Percentiles rank a stretch among this genome's conserved stretches.
Conservation (phyloP, 2,888 invertebrate genomes). For the Cyclophora albipunctata region DNA sequence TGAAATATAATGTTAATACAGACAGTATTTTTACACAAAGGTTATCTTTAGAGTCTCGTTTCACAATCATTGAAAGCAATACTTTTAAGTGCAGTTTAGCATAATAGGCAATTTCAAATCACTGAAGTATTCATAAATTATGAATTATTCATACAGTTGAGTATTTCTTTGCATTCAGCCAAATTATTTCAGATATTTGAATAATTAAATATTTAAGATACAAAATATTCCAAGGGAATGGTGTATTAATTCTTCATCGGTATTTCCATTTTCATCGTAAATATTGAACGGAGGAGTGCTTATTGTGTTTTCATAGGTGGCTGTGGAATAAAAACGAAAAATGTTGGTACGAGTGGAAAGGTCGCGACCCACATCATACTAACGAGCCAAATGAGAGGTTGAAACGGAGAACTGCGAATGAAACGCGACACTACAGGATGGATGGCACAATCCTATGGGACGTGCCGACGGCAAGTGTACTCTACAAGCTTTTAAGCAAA, state of each 20-base stretch:
- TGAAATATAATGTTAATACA: no score
- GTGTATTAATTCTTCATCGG: constrained; percentile 2
- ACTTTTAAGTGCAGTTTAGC: no score
- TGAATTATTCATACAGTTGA: constrained; percentile 15
- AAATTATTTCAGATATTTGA: constrained; percentile 9
- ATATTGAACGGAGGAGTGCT: neutral
- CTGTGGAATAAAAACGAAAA: constrained; percentile 10
- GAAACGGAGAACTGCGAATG: constrained; percentile 18
- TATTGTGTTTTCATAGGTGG: neutral
- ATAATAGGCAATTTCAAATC: no score
- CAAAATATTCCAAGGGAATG: constrained; percentile 10
- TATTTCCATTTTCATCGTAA: neutral
- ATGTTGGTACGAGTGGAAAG: constrained; percentile 13
- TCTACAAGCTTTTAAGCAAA: no score
- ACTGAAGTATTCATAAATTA: constrained; percentile 9
- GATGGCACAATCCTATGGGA: neutral
- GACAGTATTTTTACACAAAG: no score
- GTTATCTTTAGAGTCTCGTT: no score
- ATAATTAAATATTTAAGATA: constrained; percentile 9
- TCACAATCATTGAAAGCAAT: no score
- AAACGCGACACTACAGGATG: constrained; percentile 12
- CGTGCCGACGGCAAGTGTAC: neutral
- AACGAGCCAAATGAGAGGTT: constrained; percentile 23
- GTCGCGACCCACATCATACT: constrained; percentile 34
- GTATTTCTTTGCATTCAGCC: constrained; percentile 11